Evolutionary conservation across 2,888 invertebrate genomes (phyloP), one percentile per base, ranked within the genome.

Genomic region (Tachina fera): DNA sequence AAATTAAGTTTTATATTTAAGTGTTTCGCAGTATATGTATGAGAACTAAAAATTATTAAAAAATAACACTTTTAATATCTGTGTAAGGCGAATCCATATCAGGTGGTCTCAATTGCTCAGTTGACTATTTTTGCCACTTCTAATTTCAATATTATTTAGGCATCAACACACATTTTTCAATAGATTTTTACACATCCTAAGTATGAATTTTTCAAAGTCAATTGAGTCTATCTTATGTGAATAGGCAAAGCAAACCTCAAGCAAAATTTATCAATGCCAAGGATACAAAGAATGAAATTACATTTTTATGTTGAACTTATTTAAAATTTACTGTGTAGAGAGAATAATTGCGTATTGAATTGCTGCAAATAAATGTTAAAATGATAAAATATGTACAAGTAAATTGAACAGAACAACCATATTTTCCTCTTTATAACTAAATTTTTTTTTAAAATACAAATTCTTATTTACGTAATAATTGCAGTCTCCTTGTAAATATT

Each of bases 401-500:
- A 68, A 22, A n/a, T 22, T 74, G 1, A 39, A 68, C 53, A 31
- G 9, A 67, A 74, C 81, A 75, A 81, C 68, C 75, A 68, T 70
- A 5, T 41, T 58, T 43, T 1, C 1, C 14, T 9, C 43, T n/a
- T 68, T n/a, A 49, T 10, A 53, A 9, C 39, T 31, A 39, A 16
- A n/a, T n/a, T 3, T 47, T 63, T 47, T 70, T 19, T 82, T 71
- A 43, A 16, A 51, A n/a, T 58, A 60, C 14, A 72, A 53, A 19
- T 71, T 53, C 14, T 60, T 56, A 75, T 47, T 75, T 63, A 61
- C 31, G 56, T 86, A 79, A 56, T 60, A 86, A 56, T 60, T 83
- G 53, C 83, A 86, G 86, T 86, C 86, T 86, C 86, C 71, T 76
- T 47, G 31, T 58, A 19, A 63, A 70, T 45, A 61, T 74, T 74